phyloP scores from a whole-genome alignment of 2,888 invertebrate genomes.

The Icerya purchasi region DNA sequence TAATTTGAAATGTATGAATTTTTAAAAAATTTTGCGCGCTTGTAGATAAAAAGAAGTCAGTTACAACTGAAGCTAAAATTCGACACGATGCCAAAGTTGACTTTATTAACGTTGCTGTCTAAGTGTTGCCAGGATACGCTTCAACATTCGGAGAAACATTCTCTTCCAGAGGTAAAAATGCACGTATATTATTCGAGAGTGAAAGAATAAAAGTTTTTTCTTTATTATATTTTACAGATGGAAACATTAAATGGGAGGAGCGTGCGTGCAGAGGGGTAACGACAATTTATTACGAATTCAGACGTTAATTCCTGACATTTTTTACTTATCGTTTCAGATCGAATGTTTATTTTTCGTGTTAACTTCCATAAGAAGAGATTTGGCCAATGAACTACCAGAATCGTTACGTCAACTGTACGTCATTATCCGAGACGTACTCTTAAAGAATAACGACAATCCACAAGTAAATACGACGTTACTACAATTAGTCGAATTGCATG shows the following conservation, averaged over 20 bases:
- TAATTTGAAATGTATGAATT: too few species aligned
- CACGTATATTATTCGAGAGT: too few species aligned
- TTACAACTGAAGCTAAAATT: conserved; percentile 29
- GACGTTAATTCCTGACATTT: too few species aligned
- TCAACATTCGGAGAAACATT: conserved; percentile 50
- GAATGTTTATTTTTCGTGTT: conserved; percentile 75
- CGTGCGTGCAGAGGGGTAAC: too few species aligned
- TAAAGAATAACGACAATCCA: conserved; percentile 48
- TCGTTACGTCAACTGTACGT: conserved; percentile 59
- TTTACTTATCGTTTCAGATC: conserved; percentile 38
- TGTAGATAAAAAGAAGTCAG: conserved; percentile 45
- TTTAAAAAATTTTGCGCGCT: too few species aligned
- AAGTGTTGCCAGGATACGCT: conserved; percentile 80
- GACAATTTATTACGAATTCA: too few species aligned
- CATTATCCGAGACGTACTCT: conserved; percentile 64
- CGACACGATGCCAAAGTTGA: conserved; percentile 33
- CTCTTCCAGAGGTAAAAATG: conserved; percentile 57
- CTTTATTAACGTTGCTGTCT: conserved; percentile 59
- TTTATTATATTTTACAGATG: too few species aligned
- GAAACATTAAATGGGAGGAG: too few species aligned
- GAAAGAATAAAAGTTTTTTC: too few species aligned
- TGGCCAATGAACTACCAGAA: conserved; percentile 58
- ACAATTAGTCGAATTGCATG: conserved; percentile 74
- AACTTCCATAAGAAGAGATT: conserved; percentile 68
- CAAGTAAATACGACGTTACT: conserved; percentile 62